Evolutionary conservation across 2,797 vertebrate genomes (phyloP), one percentile per base, ranked within the genome.

Genomic region (Petrocephalus sullivani): DNA sequence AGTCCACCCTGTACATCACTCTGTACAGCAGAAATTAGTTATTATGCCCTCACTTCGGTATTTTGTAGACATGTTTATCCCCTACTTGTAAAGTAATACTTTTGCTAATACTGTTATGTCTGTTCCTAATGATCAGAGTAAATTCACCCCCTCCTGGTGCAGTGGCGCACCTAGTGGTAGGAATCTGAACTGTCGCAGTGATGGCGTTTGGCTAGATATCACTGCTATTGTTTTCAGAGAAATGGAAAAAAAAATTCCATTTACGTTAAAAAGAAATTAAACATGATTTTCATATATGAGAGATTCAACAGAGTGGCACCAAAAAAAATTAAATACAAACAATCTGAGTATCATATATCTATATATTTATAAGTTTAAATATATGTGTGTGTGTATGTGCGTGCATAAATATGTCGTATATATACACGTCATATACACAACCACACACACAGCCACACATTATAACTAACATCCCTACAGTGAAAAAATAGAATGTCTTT

Each of bases 401-500:
- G 91, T 90, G 91, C 92, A 90, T 90, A 91, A 86, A 57, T 71
- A 54, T 61, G 28, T n/a, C 28, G 28, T 85, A 81, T 88, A 88
- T 84, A 88, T 84, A 88, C n/a, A 61, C 14, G 85, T 87, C 54
- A 60, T 57, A 89, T 56, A 88, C 89, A 91, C 88, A 91, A 87
- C 88, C 91, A 92, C 92, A 93, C 90, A 90, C 91, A 94, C 93
- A 94, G 93, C 93, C 88, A 92, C 94, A 94, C 91, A 93, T 95
- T 96, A 95, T 96, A 95, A 94, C 87, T 93, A 96, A 95, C 94
- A 93, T 95, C 96, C 97, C 96, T 96, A 96, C 95, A 94, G 96
- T 97, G 98, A 98, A 98, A 98, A 98, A 97, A 97, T 97, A 98
- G 96, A 97, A 97, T 96, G 97, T 97, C 96, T 97, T 97, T 97